These are phyloP conservation scores for Paradoxurus hermaphroditus DNA, from an alignment of 2,113 vertebrate species.

Conservation along the genomic window DNA sequence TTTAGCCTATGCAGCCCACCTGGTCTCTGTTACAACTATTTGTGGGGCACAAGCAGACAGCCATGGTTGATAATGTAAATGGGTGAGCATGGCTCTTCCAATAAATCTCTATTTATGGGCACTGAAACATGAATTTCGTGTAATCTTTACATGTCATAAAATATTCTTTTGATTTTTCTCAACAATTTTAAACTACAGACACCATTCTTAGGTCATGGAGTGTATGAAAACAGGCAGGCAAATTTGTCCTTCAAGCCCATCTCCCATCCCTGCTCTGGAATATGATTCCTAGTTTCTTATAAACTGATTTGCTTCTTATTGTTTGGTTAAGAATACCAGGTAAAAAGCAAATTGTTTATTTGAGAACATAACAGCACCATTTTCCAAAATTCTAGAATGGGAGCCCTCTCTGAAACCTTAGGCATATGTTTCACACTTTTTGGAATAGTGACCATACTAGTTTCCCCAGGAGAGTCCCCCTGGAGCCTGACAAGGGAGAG, in stretches of 20 bases:
- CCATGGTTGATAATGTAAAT: background rate
- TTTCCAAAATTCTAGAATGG: background rate
- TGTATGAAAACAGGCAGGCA: background rate
- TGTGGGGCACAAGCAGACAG: background rate
- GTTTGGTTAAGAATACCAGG: background rate
- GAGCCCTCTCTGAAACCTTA: background rate
- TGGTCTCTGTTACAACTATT: background rate
- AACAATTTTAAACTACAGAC: background rate
- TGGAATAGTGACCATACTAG: background rate
- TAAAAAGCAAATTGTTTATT: background rate
- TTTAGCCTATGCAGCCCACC: background rate
- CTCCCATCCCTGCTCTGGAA: background rate
- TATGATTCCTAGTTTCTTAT: background rate
- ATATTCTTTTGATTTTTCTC: background rate
- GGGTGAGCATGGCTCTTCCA: background rate
- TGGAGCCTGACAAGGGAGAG: fast-evolving
- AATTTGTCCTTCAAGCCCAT: background rate
- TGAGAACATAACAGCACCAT: too few species aligned
- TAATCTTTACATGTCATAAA: background rate
- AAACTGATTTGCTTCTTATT: background rate
- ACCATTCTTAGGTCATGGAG: background rate
- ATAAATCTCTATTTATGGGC: background rate
- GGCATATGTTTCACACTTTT: background rate
- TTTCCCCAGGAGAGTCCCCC: background rate
- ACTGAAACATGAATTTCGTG: background rate